Base-by-base conservation (phyloP, 2,888 invertebrate genomes). In the Campoplex capitator region DNA sequence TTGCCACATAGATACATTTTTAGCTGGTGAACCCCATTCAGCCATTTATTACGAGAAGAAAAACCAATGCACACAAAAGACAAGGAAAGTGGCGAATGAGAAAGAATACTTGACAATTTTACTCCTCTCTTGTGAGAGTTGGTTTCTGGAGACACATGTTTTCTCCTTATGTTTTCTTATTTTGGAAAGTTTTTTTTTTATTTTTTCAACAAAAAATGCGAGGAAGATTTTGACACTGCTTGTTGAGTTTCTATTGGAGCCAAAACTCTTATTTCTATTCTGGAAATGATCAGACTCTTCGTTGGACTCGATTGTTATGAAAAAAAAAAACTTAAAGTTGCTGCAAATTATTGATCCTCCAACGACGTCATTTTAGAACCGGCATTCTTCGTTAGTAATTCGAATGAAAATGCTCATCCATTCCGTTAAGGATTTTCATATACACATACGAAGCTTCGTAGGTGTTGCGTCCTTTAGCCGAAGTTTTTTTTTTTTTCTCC, bases 31-130 rank as follows among this genome's bases (percentile, higher is more conserved):
- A 56, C 6, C 51, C 32, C 11, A 38, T n/a, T 56, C 51, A 75
- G 74, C 68, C 70, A 75, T 86, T 83, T 78, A 78, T 79, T 62
- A 54, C 68, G 23, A 42, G 76, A 73, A 48, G 16, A 28, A 68
- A 32, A 32, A 13, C 62, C 13, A 32, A 58, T n/a, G 58, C 32
- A 32, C 1, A 16, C 13, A 32, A 62, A 62, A 32, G 16, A 62
- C 28, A 32, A 32, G 13, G 28, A 7, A 32, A 32, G 16, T 28
- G 11, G 28, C 13, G 28, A 62, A 62, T 13, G 32, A 6, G 32
- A 62, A 13, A 18, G 51, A 51, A 51, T 51, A 51, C 51, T 51
- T n/a, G 51, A 51, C 51, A 7, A 18, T 18, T n/a, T 18, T 7
- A n/a, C n/a, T n/a, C 18, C 1, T 51, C 4, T 1, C n/a, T 4